phyloP scores from a whole-genome alignment of 2,113 vertebrate genomes.

The Neotragus pygmaeus region DNA sequence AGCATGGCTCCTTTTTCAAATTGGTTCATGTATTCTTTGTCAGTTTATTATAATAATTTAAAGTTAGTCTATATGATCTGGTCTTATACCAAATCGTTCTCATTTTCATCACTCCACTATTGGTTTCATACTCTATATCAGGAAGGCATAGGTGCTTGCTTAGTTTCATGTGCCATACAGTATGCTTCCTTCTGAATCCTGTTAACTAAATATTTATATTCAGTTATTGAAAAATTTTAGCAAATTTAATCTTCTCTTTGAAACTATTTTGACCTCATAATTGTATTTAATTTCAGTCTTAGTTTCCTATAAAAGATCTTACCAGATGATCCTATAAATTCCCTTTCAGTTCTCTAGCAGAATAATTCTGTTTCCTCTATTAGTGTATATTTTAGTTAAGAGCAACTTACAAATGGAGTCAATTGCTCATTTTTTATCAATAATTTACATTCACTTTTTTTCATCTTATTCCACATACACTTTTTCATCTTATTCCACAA shows the following conservation, averaged over 20 bases:
- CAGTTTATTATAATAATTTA: neutral
- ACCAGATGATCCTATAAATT: neutral
- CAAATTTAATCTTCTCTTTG: neutral
- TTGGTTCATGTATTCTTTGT: neutral
- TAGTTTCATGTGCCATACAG: neutral
- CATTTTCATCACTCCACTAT: neutral
- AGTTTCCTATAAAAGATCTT: neutral
- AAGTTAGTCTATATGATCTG: neutral
- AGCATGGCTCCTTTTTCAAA: neutral
- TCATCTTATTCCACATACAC: neutral
- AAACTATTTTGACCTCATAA: neutral
- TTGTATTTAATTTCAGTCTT: neutral
- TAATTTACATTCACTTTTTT: neutral
- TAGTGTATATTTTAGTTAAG: neutral
- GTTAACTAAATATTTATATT: neutral
- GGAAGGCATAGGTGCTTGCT: neutral
- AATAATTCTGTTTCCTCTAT: neutral
- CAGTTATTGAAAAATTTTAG: neutral
- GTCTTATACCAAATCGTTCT: neutral
- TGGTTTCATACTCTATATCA: neutral
- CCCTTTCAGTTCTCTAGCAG: neutral
- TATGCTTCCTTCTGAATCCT: neutral
- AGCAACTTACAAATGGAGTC: neutral
- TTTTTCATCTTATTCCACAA: neutral
- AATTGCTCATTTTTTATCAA: neutral